Evolutionary conservation across 2,113 vertebrate species (phyloP).

Genomic region (sheep (Ovis aries)): ARS-UI_Ramb_v3.0 NC_056055.1:82552501-82553000

Average conservation of each 20-base stretch:
- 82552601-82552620: not conserved
- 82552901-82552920: constrained; percentile 12
- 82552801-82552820: constrained; percentile 28
- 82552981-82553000: constrained; percentile 58
- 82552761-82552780: constrained; percentile 52
- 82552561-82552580: not conserved
- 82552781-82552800: constrained; percentile 61
- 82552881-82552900: constrained; percentile 49
- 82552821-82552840: constrained; percentile 47
- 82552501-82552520: not conserved
- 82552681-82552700: constrained; percentile 46
- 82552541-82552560: not conserved
- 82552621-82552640: not conserved
- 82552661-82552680: constrained; percentile 44
- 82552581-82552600: not conserved
- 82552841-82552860: constrained; percentile 49
- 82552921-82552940: not conserved
- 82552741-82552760: constrained; percentile 62
- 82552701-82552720: constrained; percentile 33
- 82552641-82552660: not conserved
- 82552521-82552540: not conserved
- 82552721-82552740: constrained; percentile 49
- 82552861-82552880: constrained; percentile 59
- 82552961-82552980: not conserved
- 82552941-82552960: constrained; percentile 56